Evolutionary conservation across 2,888 invertebrate species (phyloP), one percentile per base, ranked within the genome.

Genomic region (Leptarthrus brevirostris): DNA sequence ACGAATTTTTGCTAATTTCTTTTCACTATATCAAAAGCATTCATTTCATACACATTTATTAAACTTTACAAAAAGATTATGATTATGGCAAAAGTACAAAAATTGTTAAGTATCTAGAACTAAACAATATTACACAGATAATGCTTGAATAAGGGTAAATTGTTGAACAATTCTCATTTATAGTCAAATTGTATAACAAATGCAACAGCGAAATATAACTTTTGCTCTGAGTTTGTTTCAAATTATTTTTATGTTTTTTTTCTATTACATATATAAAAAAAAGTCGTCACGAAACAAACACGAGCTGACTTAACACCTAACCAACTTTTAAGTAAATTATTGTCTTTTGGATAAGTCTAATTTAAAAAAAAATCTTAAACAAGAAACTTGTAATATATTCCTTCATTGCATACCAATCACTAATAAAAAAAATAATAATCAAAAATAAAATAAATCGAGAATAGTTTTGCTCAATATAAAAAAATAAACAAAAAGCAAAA

Each of bases 51-150:
- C 18, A 54, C 30, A 26, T 69, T 69, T 52, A 69, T 69, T 69
- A 20, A 30, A 52, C 52, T 69, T 69, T 69, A 69, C 69, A 69
- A 66, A 69, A 52, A 52, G 49, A 34, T 69, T 69, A 69, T 69
- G 34, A 52, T 52, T 69, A 69, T 69, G 69, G 69, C 69, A 69
- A 69, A 66, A 69, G 52, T 69, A 69, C 69, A 69, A 69, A 69
- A 69, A 34, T 69, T 49, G 30, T 66, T 69, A 69, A 52, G 69
- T 69, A 52, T 52, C 52, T 69, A 69, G 34, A 69, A 26, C 26
- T 26, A 26, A 26, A 69, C 40, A 52, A 69, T 52, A 69, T 52
- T 69, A 69, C 69, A 69, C 49, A 69, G 52, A 52, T 69, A 22
- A 49, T 26, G 30, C 40, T 30, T 20, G 5, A 20, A 52, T 69